Base-by-base conservation (phyloP, 1,140 invertebrate genomes). In the Daktulosphaira vitifoliae region DNA sequence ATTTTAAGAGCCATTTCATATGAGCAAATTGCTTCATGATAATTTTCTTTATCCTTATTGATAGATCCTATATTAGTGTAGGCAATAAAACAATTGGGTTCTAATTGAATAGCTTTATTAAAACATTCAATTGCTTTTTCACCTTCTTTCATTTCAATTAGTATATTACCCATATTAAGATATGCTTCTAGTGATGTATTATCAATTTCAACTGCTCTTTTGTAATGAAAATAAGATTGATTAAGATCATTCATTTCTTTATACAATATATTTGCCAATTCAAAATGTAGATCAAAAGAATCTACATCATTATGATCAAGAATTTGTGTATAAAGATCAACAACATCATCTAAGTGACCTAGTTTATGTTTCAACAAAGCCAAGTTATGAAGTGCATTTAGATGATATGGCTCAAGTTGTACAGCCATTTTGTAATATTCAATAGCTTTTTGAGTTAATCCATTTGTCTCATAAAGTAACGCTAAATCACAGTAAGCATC, bases 401-500 rank as follows among this genome's bases (percentile, higher is more conserved):
- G 18, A 48, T 62, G 42, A 15, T 29, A 8, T 18, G 56, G 56
- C 20, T 62, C n/a, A 5, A 29, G 6, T 16, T 20, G 11, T 13
- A 48, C 2, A 8, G 26, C 13, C 42, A 48, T 48, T n/a, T 62
- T 20, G 15, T 62, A 62, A 18, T 62, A 62, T 11, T 48, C 2
- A 3, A 46, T 15, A 8, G 56, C 56, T 8, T 15, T 33, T 20
- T 33, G 23, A 0, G 3, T 96, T 78, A 99, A 96, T 51, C 92
- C 93, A 78, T 99, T 94, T 18, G 95, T 92, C 78, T 99, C 99
- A 81, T 98, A 99, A 25, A 99, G 95, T 78, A 96, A 99, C 67
- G 96, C 97, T 66, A 99, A 82, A 78, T 99, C 99, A 79, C 94
- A 98, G 96, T 96, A 99, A 50, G 96, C 96, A 20, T 99, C 95